Base-by-base conservation (phyloP, 2,888 invertebrate genomes). In the Monochamus alternatus region DNA sequence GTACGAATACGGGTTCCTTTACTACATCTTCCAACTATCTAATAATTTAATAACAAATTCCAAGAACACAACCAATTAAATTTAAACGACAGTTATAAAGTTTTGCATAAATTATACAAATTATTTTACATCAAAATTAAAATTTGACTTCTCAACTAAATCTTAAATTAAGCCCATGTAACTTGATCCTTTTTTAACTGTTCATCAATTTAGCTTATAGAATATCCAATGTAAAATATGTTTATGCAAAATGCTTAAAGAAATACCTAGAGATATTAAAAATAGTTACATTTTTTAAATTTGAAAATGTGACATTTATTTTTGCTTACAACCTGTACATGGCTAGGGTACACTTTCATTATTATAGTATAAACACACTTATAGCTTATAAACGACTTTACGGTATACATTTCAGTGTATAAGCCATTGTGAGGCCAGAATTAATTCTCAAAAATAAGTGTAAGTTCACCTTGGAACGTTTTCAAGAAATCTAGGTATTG, bases 401-500 rank as follows among this genome's bases (percentile, higher is more conserved):
- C 55, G 52, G 55, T 22, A 66, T 44, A 12, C 22, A 47, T 47
- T 64, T 47, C 5, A 55, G 31, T 66, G 55, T 52, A 66, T 65
- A 51, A 55, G 55, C 65, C 38, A 66, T 66, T 66, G 66, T 66
- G 5, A 52, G 52, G 14, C 64, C 32, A 66, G 38, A 66, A 68
- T 59, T 55, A 59, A 58, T 68, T 68, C 68, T 43, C 68, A 59
- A 68, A 66, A 68, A 68, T 68, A 44, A 47, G 51, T 55, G 8
- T 60, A 30, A 69, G 44, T 69, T 69, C 59, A 47, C 69, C 60
- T 69, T 59, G 60, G 44, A 64, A 47, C 60, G 31, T 60, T 69
- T 60, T 59, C 69, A 30, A 69, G 69, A 69, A 69, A 69, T 59
- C 69, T 60, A 47, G 30, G 38, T 68, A 44, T 68, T 68, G 68